A percentile compares a stretch with the other conserved stretches of the same genome.
These are phyloP conservation scores for Nomada ruficornis DNA, from an alignment of 2,888 invertebrate species.

Conservation along the genomic window DNA sequence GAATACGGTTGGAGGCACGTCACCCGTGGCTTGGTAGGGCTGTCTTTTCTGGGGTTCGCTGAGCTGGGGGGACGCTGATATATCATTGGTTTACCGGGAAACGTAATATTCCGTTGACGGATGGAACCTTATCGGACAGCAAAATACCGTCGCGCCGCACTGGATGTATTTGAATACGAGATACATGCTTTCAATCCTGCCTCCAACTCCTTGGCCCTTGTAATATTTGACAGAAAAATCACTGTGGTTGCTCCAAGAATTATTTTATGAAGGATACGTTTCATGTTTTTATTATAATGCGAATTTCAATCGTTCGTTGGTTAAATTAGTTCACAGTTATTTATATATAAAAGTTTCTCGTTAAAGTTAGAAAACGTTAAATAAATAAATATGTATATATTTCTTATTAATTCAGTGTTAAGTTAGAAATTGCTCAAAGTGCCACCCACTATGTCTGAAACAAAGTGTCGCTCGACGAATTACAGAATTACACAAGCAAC, in stretches of 20 bases:
- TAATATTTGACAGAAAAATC: not conserved
- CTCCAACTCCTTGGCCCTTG: not conserved
- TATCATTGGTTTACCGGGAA: conserved; percentile 63
- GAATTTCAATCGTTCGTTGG: no score
- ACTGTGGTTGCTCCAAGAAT: not conserved
- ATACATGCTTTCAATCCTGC: conserved; percentile 19
- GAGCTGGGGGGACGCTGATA: conserved; percentile 45
- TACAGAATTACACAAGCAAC: no score
- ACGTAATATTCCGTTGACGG: conserved; percentile 60
- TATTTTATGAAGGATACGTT: not conserved
- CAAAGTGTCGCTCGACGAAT: no score
- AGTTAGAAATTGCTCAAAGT: no score
- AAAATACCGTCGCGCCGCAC: conserved; percentile 24
- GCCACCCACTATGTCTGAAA: no score
- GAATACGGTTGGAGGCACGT: conserved; percentile 52
- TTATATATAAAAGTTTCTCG: no score
- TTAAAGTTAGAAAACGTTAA: no score
- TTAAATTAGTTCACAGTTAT: no score
- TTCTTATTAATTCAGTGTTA: no score
- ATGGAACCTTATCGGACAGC: conserved; percentile 55
- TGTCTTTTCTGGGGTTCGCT: conserved; percentile 46
- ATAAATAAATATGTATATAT: no score
- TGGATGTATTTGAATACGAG: conserved; percentile 43
- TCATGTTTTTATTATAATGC: no score
- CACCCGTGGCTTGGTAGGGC: conserved; percentile 13